These are phyloP conservation scores for Melangyna quadrimaculata DNA, from an alignment of 2,888 invertebrate genomes.

Conservation along the genomic window DNA sequence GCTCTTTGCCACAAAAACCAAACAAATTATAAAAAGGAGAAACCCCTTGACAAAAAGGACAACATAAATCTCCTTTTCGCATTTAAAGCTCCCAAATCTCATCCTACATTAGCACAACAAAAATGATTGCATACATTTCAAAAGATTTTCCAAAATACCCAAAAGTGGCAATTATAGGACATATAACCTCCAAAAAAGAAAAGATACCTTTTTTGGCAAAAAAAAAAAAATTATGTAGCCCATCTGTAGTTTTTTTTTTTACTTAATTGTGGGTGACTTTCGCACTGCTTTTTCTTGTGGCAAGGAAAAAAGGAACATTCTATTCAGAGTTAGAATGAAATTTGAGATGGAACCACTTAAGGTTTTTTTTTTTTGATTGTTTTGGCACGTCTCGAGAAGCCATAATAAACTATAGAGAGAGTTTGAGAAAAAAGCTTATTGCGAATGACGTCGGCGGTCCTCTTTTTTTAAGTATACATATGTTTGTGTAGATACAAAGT, in stretches of 20 bases:
- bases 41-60: background rate
- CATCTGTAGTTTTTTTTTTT: background rate
- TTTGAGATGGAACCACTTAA: conserved; percentile 42
- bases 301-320: background rate
- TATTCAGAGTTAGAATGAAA: conserved; percentile 29
- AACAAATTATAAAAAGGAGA: background rate
- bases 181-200: conserved; percentile 28
- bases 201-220: background rate
- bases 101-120: background rate
- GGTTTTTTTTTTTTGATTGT: background rate
- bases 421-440: conserved; percentile 10
- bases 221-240: background rate
- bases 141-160: conserved; percentile 56
- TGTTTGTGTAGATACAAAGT: background rate
- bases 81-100: background rate
- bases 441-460: background rate
- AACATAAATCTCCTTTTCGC: background rate
- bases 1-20: background rate
- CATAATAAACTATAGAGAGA: background rate
- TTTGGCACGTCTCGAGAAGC: conserved; percentile 8
- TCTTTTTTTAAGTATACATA: background rate
- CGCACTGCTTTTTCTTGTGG: background rate
- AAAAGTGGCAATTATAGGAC: conserved; percentile 61
- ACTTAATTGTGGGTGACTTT: conserved; percentile 22
- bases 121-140: background rate